Base-by-base conservation (phyloP, 1,140 invertebrate genomes). In the Xylocopa sonorina region DNA sequence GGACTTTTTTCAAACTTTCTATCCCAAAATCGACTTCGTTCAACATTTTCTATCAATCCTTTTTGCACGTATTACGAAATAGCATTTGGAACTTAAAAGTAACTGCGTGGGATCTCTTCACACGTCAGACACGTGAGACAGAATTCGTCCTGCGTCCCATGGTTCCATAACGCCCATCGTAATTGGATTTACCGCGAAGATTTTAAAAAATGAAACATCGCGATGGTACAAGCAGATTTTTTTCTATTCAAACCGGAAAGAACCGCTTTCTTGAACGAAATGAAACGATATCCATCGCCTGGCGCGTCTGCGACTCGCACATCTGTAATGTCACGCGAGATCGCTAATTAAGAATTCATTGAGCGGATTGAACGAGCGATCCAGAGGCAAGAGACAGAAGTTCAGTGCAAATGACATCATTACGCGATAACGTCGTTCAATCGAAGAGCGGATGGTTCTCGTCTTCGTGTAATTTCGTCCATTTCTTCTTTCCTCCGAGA, bases 341-440 rank as follows among this genome's bases (percentile, higher is more conserved):
- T 6, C 18, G 27, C 27, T 46, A 46, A 66, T 66, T 48, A 66
- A 66, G 10, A 29, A 66, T 66, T 66, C 63, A 62, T 60, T 0
- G 32, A 38, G 58, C 12, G 38, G 58, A 64, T 66, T 27, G 18
- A 29, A 46, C 63, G 41, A 66, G n/a, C 16, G 38, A 66, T 66
- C 18, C 29, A 6, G 27, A 48, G 1, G 18, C 24, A 64, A 64
- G 43, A 46, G 46, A 46, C 41, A 48, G 4, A 16, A 14, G 2
- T 21, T 29, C 21, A 3, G 12, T 62, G n/a, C 58, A 24, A 29
- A 66, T 21, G 27, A 46, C 62, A 64, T 48, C 18, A 41, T 62
- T 62, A 24, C 5, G 5, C 9, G 27, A 46, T 48, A 29, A 66
- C 32, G 18, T 29, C 41, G 1, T 48, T n/a, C 18, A 2, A 48